These are phyloP conservation scores for Cyanocitta stelleri DNA, from an alignment of 2,113 vertebrate species.

Conservation along the genomic window DNA sequence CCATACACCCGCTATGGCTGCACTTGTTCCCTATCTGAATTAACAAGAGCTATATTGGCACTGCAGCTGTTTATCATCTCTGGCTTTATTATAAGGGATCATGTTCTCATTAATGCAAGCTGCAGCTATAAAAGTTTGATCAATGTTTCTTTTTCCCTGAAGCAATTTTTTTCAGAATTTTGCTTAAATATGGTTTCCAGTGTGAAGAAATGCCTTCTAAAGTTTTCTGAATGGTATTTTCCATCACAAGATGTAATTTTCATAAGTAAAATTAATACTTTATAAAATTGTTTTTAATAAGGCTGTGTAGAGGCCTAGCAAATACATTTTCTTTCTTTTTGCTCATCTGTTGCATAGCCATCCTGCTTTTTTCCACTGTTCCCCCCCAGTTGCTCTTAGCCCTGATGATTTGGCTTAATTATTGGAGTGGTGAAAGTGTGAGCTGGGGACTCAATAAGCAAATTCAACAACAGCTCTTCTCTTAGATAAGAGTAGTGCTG, in stretches of 20 bases:
- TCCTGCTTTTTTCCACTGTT: not conserved
- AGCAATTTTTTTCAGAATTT: slow-evolving; percentile 1
- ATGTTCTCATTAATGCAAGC: slow-evolving; percentile 12
- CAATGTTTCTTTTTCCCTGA: not conserved
- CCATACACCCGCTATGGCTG: not conserved
- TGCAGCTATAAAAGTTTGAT: slow-evolving; percentile 22
- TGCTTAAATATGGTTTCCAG: not conserved
- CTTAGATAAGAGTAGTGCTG: not conserved
- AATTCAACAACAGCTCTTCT: not conserved
- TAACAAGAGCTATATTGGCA: slow-evolving; percentile 22
- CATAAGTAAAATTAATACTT: not conserved
- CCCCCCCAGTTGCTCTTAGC: not conserved
- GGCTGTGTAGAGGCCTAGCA: not conserved
- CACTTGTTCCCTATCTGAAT: slow-evolving; percentile 31
- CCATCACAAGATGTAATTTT: not conserved
- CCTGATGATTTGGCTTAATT: not conserved
- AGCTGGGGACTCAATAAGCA: not conserved
- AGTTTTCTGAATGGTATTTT: not conserved
- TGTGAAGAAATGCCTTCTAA: not conserved
- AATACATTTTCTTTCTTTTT: not conserved
- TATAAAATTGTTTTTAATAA: not conserved
- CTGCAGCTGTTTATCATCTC: slow-evolving; percentile 41
- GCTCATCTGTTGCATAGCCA: not conserved
- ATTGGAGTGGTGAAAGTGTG: not conserved
- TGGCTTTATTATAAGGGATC: not conserved